Evolutionary conservation across 2,113 vertebrate species (phyloP).

Genomic region (Phyllostomus hastatus): DNA sequence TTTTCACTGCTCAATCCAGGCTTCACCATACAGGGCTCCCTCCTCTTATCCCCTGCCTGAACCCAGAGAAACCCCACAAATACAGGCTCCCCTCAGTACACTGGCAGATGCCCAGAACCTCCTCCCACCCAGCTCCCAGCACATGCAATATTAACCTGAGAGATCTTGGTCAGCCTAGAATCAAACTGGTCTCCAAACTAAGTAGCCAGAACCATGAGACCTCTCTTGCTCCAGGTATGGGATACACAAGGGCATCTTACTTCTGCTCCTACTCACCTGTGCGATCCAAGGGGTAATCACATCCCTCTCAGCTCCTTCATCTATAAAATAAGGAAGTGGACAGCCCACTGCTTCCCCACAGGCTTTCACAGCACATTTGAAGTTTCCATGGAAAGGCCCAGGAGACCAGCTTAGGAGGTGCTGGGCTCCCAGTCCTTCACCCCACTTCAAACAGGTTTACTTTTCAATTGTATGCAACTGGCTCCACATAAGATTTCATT

Average conservation of each 20-base stretch:
- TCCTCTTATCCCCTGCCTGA: background rate
- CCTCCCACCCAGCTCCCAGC: background rate
- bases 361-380: background rate
- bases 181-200: background rate
- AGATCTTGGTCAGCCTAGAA: background rate
- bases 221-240: background rate
- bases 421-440: background rate
- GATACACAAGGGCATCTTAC: too few species aligned
- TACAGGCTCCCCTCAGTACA: background rate
- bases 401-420: background rate
- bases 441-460: background rate
- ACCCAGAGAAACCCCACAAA: background rate
- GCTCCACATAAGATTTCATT: background rate
- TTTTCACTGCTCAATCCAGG: background rate
- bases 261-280: background rate
- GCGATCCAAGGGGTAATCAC: background rate
- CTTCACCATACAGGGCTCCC: background rate
- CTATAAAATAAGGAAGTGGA: background rate
- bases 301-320: background rate
- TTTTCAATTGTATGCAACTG: background rate
- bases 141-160: too few species aligned
- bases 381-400: accelerated
- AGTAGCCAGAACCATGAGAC: background rate
- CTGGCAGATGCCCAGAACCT: background rate
- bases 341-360: background rate